A percentile compares a stretch with the other conserved stretches of the same genome.
Conservation (phyloP, 2,888 invertebrate genomes). For the Lasioglossum oenotherae region DNA sequence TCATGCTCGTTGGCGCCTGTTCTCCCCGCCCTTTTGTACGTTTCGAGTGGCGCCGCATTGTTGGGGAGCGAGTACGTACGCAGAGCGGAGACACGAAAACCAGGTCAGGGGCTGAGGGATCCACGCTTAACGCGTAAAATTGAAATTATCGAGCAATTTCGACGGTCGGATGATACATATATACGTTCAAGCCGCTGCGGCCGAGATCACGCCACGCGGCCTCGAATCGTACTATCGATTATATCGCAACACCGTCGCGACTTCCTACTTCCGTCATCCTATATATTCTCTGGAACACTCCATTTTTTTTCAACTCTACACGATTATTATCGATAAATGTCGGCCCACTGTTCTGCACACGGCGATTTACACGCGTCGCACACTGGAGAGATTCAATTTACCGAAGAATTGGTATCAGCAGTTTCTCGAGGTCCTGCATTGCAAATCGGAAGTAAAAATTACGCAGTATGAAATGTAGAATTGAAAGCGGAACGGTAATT, state of each 20-base stretch:
- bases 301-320: not conserved
- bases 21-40: constrained; percentile 60
- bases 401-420: not conserved
- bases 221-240: constrained; percentile 53
- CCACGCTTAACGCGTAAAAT: constrained; percentile 78
- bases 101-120: constrained; percentile 77
- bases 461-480: not conserved
- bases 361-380: not conserved
- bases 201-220: constrained; percentile 43
- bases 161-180: constrained; percentile 62
- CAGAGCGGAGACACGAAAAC: constrained; percentile 68
- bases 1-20: constrained; percentile 65
- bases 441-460: not conserved
- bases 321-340: not conserved
- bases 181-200: constrained; percentile 31
- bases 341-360: not conserved
- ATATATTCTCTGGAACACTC: not conserved
- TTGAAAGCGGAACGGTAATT: not conserved
- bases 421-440: not conserved
- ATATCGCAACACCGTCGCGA: constrained; percentile 36
- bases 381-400: not conserved
- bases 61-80: constrained; percentile 62
- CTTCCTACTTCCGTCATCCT: constrained; percentile 14
- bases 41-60: constrained; percentile 69
- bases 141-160: constrained; percentile 80